Base-by-base conservation (phyloP, 2,888 invertebrate species). In the Xestia xanthographa region DNA sequence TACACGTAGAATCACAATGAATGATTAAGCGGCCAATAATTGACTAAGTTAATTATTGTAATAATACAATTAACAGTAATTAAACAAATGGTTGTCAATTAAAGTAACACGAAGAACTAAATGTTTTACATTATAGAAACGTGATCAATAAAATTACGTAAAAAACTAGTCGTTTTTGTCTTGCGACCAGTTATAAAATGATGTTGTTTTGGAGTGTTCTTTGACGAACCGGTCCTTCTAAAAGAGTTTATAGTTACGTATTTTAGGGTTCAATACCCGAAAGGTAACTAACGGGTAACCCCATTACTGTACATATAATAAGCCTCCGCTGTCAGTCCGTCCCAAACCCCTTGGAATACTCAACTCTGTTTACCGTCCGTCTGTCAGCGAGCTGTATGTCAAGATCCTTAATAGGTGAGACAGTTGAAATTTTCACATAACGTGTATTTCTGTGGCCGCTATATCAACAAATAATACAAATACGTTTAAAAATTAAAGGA, bases 71-170 rank as follows among this genome's bases (percentile, higher is more conserved):
- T 29, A 70, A 58, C 41, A 34, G 50, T 58, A 50, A 50, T 53
- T 66, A 72, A 43, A 56, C 5, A 63, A 67, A 80, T 63, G 5
- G 56, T 29, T 67, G 34, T 56, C 56, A 63, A 73, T 79, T 79
- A 63, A 63, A 63, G n/a, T 14, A 38, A 38, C 62, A 41, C 62
- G 12, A 38, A 38, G 14, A 38, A 38, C 22, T 38, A 12, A 38
- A 41, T n/a, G 14, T 41, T 63, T 14, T 63, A 65, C 63, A 77
- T 34, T 34, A 34, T 34, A 58, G 26, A 45, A 22, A 34, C 56
- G 29, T 43, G 41, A 65, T 43, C 6, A 43, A 56, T 56, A 2
- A 22, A 71, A 65, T 20, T 48, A 53, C 4, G 0, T 34, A 6
- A 34, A 20, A 14, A 22, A 45, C 45, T 5, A 48, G 5, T 48